phyloP scores from a whole-genome alignment of 1,140 invertebrate species.

The Phymastichus coffea region DNA sequence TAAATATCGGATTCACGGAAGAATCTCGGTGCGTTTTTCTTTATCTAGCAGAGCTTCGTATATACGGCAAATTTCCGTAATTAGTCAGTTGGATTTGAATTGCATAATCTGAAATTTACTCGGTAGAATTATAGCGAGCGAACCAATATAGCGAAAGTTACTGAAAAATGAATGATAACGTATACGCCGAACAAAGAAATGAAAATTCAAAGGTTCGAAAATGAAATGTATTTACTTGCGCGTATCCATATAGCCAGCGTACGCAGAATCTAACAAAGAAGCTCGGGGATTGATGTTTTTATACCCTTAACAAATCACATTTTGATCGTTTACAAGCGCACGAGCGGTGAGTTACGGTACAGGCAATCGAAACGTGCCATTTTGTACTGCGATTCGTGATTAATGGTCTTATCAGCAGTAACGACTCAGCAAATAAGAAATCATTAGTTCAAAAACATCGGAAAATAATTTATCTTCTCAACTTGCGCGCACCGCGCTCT shows the following conservation, averaged over 20 bases:
- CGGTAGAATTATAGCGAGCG: too few relatives aligned
- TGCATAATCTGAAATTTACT: too few relatives aligned
- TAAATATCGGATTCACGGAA: constrained; percentile 39
- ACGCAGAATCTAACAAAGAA: too few relatives aligned
- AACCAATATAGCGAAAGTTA: too few relatives aligned
- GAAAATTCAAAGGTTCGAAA: too few relatives aligned
- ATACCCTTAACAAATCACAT: constrained; percentile 12
- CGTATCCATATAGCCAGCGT: too few relatives aligned
- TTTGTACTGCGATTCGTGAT: constrained; percentile 3
- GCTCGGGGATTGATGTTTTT: not conserved
- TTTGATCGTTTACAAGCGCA: constrained; percentile 6
- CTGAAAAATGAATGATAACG: too few relatives aligned
- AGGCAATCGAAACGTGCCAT: not conserved
- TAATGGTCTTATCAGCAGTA: constrained; percentile 15
- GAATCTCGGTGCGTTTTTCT: too few relatives aligned
- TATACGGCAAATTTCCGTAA: too few relatives aligned
- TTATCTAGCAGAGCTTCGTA: too few relatives aligned
- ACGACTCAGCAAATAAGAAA: constrained; percentile 21
- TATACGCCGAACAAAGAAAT: not conserved
- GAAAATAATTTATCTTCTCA: constrained; percentile 12
- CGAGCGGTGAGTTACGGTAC: not conserved
- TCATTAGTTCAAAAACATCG: constrained; percentile 3
- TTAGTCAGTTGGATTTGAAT: too few relatives aligned
- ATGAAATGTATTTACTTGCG: too few relatives aligned
- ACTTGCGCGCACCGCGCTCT: not conserved